A percentile compares a stretch with the other conserved stretches of the same genome.
Evolutionary conservation across 2,113 vertebrate species (phyloP).

Genomic region (Nothobranchius furzeri): DNA sequence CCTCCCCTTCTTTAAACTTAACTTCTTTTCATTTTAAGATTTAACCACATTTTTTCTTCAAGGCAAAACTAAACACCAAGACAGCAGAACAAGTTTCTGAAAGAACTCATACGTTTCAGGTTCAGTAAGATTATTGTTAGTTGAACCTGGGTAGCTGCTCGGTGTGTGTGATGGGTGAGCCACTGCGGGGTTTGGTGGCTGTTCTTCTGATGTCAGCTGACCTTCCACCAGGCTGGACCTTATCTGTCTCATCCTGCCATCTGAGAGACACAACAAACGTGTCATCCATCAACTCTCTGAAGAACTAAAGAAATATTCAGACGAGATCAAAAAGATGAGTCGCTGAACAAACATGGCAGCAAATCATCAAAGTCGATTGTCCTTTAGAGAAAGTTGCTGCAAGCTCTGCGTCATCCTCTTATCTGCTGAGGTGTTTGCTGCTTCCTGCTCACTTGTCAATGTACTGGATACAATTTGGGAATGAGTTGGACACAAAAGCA

Average conservation of each 20-base stretch:
- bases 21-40: too few species aligned
- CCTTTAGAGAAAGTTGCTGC: neutral
- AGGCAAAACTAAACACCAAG: neutral
- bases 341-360: neutral
- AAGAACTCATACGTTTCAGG: neutral
- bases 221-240: slow-evolving; percentile 54
- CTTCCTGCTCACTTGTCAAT: neutral
- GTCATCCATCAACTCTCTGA: neutral
- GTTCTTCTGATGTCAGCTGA: slow-evolving; percentile 64
- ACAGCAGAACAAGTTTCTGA: neutral
- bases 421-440: neutral
- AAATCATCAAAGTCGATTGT: neutral
- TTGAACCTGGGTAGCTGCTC: slow-evolving; percentile 45
- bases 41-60: too few species aligned
- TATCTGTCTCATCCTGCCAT: slow-evolving; percentile 78
- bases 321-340: neutral
- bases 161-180: slow-evolving; percentile 52
- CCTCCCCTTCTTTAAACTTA: too few species aligned
- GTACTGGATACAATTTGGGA: neutral
- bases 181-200: slow-evolving; percentile 32
- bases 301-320: neutral
- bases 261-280: slow-evolving; percentile 51
- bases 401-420: neutral
- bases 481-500: neutral
- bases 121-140: neutral